Conservation (phyloP, 2,888 invertebrate genomes). For the Torymus tubicola region DNA sequence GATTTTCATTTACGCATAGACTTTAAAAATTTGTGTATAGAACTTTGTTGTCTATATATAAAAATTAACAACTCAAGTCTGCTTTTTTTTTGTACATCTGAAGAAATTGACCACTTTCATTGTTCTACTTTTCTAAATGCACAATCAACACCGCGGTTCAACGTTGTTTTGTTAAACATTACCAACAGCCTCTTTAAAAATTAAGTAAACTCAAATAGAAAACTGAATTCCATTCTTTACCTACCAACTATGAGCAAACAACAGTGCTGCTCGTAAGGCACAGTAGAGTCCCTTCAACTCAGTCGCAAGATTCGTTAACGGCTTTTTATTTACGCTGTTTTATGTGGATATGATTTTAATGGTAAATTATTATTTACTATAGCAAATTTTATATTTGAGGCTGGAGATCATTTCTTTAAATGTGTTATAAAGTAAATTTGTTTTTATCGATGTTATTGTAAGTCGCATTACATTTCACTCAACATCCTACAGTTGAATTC, state of each 20-base stretch:
- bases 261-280: conserved; percentile 47
- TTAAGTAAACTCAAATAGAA: conserved; percentile 30
- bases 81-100: conserved; percentile 40
- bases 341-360: not conserved
- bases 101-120: conserved; percentile 19
- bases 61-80: conserved; percentile 43
- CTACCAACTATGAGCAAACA: not conserved
- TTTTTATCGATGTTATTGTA: conserved; percentile 16
- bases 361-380: too few species aligned
- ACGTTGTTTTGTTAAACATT: conserved; percentile 25
- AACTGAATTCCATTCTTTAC: conserved; percentile 19
- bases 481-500: conserved; percentile 7
- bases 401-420: too few species aligned
- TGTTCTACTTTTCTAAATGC: conserved; percentile 35
- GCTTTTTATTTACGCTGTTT: conserved; percentile 6
- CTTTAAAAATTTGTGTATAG: conserved; percentile 15
- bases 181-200: conserved; percentile 46
- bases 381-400: too few species aligned
- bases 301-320: conserved; percentile 48
- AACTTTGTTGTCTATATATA: conserved; percentile 32
- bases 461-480: too few species aligned
- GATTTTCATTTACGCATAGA: conserved; percentile 6
- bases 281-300: conserved; percentile 38
- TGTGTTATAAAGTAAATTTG: not conserved
- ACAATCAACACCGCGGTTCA: conserved; percentile 35